Evolutionary conservation across 2,888 invertebrate species (phyloP).

Genomic region (Malthinus seriepunctatus): DNA sequence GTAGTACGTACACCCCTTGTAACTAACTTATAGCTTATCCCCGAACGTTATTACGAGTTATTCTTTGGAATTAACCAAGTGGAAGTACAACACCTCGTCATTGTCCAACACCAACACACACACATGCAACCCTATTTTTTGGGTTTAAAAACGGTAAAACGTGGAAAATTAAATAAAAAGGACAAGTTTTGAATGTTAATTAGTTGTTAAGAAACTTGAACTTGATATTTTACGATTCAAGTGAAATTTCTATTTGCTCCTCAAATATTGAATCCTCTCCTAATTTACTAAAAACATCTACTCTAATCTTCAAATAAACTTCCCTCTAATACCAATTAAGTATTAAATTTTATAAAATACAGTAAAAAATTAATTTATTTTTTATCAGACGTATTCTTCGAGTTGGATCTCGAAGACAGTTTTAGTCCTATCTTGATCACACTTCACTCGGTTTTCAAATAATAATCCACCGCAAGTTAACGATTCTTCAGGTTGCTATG

Average conservation of each 20-base stretch:
- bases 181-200: neutral
- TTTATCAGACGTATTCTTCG: slow-evolving; percentile 2
- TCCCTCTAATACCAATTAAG: too few relatives aligned
- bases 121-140: slow-evolving; percentile 40
- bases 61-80: slow-evolving; percentile 54
- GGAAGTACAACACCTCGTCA: slow-evolving; percentile 55
- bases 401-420: slow-evolving; percentile 7
- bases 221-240: too few relatives aligned
- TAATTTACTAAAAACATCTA: too few relatives aligned
- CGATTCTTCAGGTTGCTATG: slow-evolving; percentile 2
- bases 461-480: slow-evolving; percentile 5
- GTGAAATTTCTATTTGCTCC: too few relatives aligned
- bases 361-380: slow-evolving; percentile 1
- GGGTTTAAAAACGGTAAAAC: neutral
- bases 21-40: slow-evolving; percentile 52
- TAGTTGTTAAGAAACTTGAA: neutral
- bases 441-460: slow-evolving; percentile 6
- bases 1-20: slow-evolving; percentile 37
- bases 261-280: too few relatives aligned
- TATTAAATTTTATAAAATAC: neutral
- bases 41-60: slow-evolving; percentile 52
- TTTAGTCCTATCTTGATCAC: slow-evolving; percentile 11
- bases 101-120: slow-evolving; percentile 49
- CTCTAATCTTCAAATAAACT: too few relatives aligned
- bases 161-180: neutral